A percentile compares a stretch with the other conserved stretches of the same genome.
These are phyloP conservation scores for Coccyzus lansbergi DNA, from an alignment of 2,797 vertebrate genomes.

Conservation along the genomic window DNA sequence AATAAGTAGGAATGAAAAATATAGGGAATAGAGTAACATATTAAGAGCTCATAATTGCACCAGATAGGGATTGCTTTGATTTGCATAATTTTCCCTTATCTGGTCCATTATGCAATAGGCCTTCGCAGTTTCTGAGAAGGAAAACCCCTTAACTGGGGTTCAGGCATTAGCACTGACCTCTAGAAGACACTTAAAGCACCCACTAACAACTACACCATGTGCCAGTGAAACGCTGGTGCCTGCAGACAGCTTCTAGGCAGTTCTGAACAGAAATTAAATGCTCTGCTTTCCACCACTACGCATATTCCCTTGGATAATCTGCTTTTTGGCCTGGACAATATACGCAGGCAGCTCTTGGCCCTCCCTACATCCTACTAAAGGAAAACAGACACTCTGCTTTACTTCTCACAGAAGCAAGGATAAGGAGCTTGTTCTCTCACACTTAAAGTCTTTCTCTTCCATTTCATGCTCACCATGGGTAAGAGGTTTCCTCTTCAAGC, in stretches of 20 bases:
- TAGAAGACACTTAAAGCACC: background rate
- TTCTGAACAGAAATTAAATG: background rate
- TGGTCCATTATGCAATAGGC: background rate
- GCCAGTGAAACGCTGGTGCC: background rate
- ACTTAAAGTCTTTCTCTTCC: background rate
- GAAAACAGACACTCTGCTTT: background rate
- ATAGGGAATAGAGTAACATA: background rate
- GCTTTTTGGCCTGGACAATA: background rate
- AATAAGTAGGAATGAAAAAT: background rate
- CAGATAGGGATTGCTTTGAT: slow-evolving; percentile 13
- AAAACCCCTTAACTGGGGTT: background rate
- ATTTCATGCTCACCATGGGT: background rate
- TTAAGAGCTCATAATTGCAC: background rate
- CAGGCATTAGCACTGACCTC: background rate
- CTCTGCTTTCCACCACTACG: background rate
- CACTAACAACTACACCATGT: accelerated
- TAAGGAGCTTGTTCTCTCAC: slow-evolving; percentile 12
- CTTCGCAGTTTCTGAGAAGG: background rate
- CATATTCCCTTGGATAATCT: background rate
- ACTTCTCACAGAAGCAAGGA: background rate
- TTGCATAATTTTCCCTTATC: background rate
- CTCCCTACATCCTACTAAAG: slow-evolving; percentile 20
- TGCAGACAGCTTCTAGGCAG: background rate
- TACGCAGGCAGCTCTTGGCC: background rate
- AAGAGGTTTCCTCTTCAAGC: background rate